These are phyloP conservation scores for Antheraea yamamai DNA, from an alignment of 2,888 invertebrate species.

Conservation along the genomic window DNA sequence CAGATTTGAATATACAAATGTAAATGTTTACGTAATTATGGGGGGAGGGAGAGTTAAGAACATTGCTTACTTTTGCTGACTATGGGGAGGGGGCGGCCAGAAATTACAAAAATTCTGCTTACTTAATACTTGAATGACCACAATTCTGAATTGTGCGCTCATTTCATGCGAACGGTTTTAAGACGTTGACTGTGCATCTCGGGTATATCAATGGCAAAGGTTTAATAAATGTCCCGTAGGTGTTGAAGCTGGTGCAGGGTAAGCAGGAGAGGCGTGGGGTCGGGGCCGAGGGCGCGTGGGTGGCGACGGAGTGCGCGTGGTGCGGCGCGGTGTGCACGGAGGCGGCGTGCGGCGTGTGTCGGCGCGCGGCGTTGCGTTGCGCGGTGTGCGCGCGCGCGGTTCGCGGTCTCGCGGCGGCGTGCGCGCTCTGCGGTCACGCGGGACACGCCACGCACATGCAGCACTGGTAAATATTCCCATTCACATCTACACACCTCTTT, in stretches of 20 bases:
- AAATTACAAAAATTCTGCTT: too few species aligned
- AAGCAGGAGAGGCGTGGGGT: conserved; percentile 71
- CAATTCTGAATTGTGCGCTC: too few species aligned
- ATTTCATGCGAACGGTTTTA: too few species aligned
- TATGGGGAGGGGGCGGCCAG: too few species aligned
- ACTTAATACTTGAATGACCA: too few species aligned
- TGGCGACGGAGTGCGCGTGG: conserved; percentile 86
- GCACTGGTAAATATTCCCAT: conserved; percentile 83
- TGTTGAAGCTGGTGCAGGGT: conserved; percentile 83
- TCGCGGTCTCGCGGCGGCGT: conserved; percentile 91
- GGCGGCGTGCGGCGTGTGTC: conserved; percentile 88
- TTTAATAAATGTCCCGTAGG: conserved; percentile 44
- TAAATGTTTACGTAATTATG: too few species aligned
- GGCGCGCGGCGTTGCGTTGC: conserved; percentile 89
- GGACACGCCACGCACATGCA: conserved; percentile 93
- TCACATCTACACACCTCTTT: too few species aligned
- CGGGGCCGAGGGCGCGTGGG: conserved; percentile 88
- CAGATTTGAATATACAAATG: too few species aligned
- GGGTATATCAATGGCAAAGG: too few species aligned
- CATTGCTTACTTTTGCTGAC: too few species aligned
- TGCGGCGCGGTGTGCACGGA: conserved; percentile 91
- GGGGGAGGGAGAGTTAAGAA: too few species aligned
- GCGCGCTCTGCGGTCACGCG: conserved; percentile 95
- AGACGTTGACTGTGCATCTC: too few species aligned
- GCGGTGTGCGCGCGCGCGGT: conserved; percentile 93